Evolutionary conservation across 2,797 vertebrate genomes (phyloP).

Genomic region (Pseudomugil tenellus): DNA sequence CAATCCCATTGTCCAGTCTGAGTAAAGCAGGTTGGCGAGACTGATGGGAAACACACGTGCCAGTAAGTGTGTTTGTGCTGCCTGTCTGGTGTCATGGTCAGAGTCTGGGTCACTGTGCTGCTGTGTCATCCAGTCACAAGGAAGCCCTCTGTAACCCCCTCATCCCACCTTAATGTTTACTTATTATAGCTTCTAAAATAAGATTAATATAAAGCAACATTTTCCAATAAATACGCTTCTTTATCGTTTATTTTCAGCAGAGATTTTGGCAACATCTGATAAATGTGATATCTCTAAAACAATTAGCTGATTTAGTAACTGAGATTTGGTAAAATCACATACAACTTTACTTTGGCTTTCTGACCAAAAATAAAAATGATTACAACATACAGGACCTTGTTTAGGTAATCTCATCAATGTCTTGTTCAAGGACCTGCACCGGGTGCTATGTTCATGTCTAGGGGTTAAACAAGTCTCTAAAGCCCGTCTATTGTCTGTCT

Average conservation of each 20-base stretch:
- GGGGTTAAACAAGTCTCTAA: conserved; percentile 50
- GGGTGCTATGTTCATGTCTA: conserved; percentile 28
- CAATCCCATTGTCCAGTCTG: conserved; percentile 25
- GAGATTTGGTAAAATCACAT: no score
- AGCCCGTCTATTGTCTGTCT: conserved; percentile 53
- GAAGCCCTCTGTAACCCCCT: background rate
- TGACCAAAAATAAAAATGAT: conserved; percentile 16
- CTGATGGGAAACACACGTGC: conserved; percentile 10
- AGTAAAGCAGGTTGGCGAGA: conserved; percentile 29
- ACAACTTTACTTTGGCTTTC: background rate
- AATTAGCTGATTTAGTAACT: no score
- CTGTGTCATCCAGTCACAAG: conserved; percentile 4
- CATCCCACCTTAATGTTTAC: background rate
- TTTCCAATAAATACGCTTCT: background rate
- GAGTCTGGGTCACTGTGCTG: conserved; percentile 56
- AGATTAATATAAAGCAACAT: accelerated
- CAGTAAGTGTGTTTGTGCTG: conserved; percentile 1
- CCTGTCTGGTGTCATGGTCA: conserved; percentile 44
- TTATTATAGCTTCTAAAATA: background rate
- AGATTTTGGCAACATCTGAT: background rate
- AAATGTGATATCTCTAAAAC: background rate
- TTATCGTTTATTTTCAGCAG: background rate
- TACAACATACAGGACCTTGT: conserved; percentile 2
- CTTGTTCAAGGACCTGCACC: conserved; percentile 30
- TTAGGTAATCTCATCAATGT: conserved; percentile 59